phyloP scores from a whole-genome alignment of 2,888 invertebrate species.

The Noctua janthina region DNA sequence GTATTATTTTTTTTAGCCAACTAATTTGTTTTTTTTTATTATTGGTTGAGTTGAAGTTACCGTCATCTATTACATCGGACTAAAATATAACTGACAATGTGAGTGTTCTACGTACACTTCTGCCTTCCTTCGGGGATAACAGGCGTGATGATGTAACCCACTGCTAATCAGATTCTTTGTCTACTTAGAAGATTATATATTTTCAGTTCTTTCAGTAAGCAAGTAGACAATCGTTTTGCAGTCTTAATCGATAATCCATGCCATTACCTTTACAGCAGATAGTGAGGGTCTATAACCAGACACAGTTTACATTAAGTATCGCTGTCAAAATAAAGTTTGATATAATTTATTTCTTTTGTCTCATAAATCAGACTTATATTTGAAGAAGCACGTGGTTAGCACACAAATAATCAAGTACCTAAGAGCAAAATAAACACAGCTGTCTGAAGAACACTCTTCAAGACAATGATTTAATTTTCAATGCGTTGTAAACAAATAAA shows the following conservation, averaged over 20 bases:
- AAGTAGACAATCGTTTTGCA: not conserved
- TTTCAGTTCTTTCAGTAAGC: not conserved
- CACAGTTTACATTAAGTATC: not conserved
- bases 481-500: not conserved
- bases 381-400: not conserved
- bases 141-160: not conserved
- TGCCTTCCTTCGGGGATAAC: not conserved
- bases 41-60: not conserved
- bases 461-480: not conserved
- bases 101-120: not conserved
- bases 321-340: too few relatives aligned
- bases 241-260: slow-evolving; percentile 22
- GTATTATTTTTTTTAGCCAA: not conserved
- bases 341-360: not conserved
- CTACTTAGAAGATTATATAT: not conserved
- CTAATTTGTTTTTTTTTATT: too few relatives aligned
- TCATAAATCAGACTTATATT: not conserved
- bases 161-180: not conserved
- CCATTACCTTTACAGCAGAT: not conserved
- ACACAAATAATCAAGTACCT: not conserved
- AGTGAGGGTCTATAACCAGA: not conserved
- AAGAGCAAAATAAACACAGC: not conserved
- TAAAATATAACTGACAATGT: not conserved
- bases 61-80: too few relatives aligned
- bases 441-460: not conserved